Evolutionary conservation across 2,113 vertebrate genomes (phyloP).

Genomic region (Colossoma macropomum): DNA sequence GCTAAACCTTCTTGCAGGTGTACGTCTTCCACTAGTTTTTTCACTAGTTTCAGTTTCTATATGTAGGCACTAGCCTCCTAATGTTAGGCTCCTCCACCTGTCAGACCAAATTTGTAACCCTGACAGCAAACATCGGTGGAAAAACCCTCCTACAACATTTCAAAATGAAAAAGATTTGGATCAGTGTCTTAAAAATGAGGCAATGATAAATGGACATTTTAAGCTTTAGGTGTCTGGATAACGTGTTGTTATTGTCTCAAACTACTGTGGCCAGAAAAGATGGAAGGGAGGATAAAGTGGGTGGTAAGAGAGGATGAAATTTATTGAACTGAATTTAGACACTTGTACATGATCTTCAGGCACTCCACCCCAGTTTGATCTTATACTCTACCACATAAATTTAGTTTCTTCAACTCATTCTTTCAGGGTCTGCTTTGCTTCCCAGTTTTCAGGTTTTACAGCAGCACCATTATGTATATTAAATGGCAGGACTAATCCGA

Average conservation of each 20-base stretch:
- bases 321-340: background rate
- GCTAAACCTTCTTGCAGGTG: too few relatives aligned
- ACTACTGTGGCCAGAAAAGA: background rate
- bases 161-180: too few relatives aligned
- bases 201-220: background rate
- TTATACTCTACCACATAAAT: background rate
- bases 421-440: slow-evolving; percentile 1
- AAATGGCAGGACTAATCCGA: slow-evolving; percentile 1
- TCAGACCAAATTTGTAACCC: too few relatives aligned
- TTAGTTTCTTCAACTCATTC: background rate
- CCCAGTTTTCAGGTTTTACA: slow-evolving; percentile 1
- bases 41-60: too few relatives aligned
- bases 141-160: too few relatives aligned
- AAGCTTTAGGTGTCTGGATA: too few relatives aligned
- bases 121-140: too few relatives aligned
- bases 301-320: background rate
- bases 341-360: background rate
- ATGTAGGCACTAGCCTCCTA: too few relatives aligned
- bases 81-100: too few relatives aligned
- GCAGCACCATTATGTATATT: background rate
- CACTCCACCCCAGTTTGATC: background rate
- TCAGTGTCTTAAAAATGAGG: too few relatives aligned
- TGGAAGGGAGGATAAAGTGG: background rate
- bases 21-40: too few relatives aligned
- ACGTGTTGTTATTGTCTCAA: background rate